Base-by-base conservation (phyloP, 2,888 invertebrate species). In the Lymantria monacha region DNA sequence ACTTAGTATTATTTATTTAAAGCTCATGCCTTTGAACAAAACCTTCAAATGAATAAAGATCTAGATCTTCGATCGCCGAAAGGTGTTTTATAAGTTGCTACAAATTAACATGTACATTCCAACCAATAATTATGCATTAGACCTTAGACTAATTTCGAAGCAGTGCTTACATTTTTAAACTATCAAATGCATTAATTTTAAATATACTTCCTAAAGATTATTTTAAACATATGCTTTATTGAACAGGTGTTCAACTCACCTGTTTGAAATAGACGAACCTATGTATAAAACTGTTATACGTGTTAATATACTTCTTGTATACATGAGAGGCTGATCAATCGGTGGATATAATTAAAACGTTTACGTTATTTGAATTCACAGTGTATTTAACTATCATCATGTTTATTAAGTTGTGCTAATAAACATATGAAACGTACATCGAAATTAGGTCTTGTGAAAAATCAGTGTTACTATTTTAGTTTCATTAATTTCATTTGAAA, bases 401-500 rank as follows among this genome's bases (percentile, higher is more conserved):
- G 57, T 65, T 62, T 60, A 62, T 66, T 52, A 55, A 66, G 63
- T 65, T 66, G 65, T 57, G 53, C 57, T 55, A 65, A 55, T 68
- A 68, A 57, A 68, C 48, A 48, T 49, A 48, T 58, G 55, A 62
- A 59, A 13, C 12, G 53, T 51, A 66, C 46, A 44, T 46, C 15
- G 30, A 38, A 52, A 43, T 53, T 53, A 53, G 58, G 47, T 58
- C 48, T 56, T 48, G 31, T 47, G 38, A 31, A 31, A 37, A 43
- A 55, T 38, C 38, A 22, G 22, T 38, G 8, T 9, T 38, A 38
- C 38, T 38, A 38, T 38, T 38, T 22, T 22, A 22, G 22, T 22
- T 22, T 5, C 22, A 5, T 22, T 22, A 22, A 22, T 22, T 22
- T 22, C 5, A 22, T 22, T 22, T 22, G 5, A 22, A 22, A 22